Base-by-base conservation (phyloP, 2,888 invertebrate genomes). In the Acanthoscelides obtectus region DNA sequence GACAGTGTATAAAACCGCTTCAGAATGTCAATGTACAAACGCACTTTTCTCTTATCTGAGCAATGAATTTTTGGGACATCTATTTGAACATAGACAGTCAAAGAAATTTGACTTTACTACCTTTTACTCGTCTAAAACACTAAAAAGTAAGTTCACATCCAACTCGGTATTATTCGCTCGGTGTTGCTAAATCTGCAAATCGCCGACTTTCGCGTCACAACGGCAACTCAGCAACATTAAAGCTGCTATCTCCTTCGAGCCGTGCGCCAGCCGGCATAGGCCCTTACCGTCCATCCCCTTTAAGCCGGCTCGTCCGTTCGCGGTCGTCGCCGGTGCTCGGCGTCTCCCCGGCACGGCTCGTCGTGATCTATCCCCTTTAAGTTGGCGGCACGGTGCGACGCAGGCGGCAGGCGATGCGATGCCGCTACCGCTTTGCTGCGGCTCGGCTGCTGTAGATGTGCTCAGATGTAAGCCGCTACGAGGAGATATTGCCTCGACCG, bases 281-380 rank as follows among this genome's bases (percentile, higher is more conserved):
- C 45, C 22, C 72, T 68, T 73, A 69, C 72, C 63, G 71, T 69
- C 69, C 70, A 73, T 75, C 76, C 70, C 68, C 74, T 75, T 77
- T 77, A 74, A 70, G 69, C 45, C 68, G 64, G 27, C 66, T 71
- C 66, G 71, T 72, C 67, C 66, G 27, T 69, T 64, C 64, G 67
- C 73, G 25, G 8, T 8, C 4, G 25, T 25, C 25, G 25, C 8
- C 25, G 8, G 25, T 8, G 25, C 25, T 25, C 25, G 25, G 25
- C 25, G 25, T 25, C 25, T 25, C 25, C 8, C 45, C 45, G 45
- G 45, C 45, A 45, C 45, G 45, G 45, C 45, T 17, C 17, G 12
- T 17, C 76, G 71, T 68, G 74, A 72, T 27, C 72, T 76, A 77
- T 79, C 79, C 75, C 75, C 79, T 80, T 80, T 80, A 80, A 77